Base-by-base conservation (phyloP, 1,140 invertebrate species). In the Euura lappo region DNA sequence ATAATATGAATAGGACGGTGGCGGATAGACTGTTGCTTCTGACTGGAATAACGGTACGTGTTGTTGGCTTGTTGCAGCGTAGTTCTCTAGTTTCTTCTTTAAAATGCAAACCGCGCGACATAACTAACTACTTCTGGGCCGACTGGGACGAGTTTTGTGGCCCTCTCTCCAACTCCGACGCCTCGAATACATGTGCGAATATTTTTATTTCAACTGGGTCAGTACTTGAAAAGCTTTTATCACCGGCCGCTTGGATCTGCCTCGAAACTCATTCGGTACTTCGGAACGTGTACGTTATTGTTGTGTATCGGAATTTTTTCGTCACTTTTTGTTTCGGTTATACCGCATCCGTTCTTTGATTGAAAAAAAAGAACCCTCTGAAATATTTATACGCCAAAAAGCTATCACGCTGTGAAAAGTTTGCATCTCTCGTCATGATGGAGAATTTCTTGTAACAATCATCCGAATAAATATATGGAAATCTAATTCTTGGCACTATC, bases 41-140 rank as follows among this genome's bases (percentile, higher is more conserved):
- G 42, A 28, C 51, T 8, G 13, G 46, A 71, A 42, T 45, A 71
- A 42, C 13, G 51, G 46, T 71, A 64, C 70, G 13, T 3, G 70
- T 71, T 60, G 70, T 71, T 71, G 3, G 6, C 51, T 42, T 6
- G 3, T 60, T 4, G 3, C 13, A 8, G 10, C 8, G 44, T 64
- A 71, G 45, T 71, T 71, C 46, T 71, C 70, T 71, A 45, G 68
- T 10, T 45, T 28, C 28, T 28, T 77, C 77, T 82, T 83, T 83
- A 83, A 79, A 82, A 82, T 83, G 81, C 80, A 82, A 83, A 82
- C 77, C 78, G 75, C 71, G 66, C 74, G 78, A 79, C 77, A 79
- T 79, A 83, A 83, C 80, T 81, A 83, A 81, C 78, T 79, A 80
- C 79, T 79, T 76, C 78, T 77, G 76, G 70, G 71, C 70, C 74